Percentiles rank a stretch among this genome's conserved stretches.
Evolutionary conservation across 2,113 vertebrate genomes (phyloP).

Genomic region (Bostrychus sinensis): DNA sequence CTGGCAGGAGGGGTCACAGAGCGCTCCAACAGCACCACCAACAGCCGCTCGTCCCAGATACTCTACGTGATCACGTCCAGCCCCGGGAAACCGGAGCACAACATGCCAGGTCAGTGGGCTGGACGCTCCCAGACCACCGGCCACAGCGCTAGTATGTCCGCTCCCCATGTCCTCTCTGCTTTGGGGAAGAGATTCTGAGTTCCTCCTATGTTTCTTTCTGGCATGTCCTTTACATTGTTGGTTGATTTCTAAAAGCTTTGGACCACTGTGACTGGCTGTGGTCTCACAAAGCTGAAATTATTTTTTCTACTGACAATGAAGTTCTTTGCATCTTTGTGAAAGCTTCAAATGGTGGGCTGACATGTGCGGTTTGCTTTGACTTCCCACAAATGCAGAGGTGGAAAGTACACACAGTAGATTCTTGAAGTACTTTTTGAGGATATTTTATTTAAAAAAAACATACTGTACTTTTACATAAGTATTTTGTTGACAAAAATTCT

Average conservation of each 20-base stretch:
- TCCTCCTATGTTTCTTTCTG: background rate
- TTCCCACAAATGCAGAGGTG: no score
- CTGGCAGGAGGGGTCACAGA: slow-evolving; percentile 81
- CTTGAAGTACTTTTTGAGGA: no score
- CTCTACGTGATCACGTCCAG: slow-evolving; percentile 95
- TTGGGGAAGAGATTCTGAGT: slow-evolving; percentile 2
- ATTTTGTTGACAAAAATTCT: no score
- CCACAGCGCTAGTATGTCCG: slow-evolving; percentile 76
- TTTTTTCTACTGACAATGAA: slow-evolving; percentile 22
- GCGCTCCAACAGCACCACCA: slow-evolving; percentile 85
- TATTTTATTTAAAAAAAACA: no score
- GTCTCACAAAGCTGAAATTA: no score
- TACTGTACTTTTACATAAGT: no score
- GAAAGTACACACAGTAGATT: no score
- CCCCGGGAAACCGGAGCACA: slow-evolving; percentile 86
- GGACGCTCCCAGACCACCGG: slow-evolving; percentile 73
- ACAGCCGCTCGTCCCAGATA: slow-evolving; percentile 86
- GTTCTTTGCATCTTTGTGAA: slow-evolving; percentile 23
- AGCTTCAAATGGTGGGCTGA: slow-evolving; percentile 19
- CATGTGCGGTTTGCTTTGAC: slow-evolving; percentile 3
- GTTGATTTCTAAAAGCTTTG: slow-evolving; percentile 17
- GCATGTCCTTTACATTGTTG: slow-evolving; percentile 39
- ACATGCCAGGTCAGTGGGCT: slow-evolving; percentile 89
- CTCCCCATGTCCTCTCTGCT: slow-evolving; percentile 23
- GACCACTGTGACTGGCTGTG: slow-evolving; percentile 9